These are phyloP conservation scores for Jordanella pulchra DNA, from an alignment of 2,797 vertebrate species.

Conservation along the genomic window DNA sequence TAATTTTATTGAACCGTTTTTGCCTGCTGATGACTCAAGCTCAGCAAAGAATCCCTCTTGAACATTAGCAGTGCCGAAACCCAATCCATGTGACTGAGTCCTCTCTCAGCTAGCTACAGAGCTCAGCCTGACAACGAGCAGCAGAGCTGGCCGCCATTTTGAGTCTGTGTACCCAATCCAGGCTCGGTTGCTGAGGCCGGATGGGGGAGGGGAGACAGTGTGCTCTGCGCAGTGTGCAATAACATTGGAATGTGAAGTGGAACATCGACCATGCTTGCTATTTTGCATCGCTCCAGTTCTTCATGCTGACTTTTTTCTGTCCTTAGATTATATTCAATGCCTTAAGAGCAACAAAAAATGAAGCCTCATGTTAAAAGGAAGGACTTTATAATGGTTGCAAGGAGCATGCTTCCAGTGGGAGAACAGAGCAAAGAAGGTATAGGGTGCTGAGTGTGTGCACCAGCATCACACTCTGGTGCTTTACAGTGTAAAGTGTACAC, in stretches of 20 bases:
- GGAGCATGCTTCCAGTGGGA: slow-evolving; percentile 24
- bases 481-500: slow-evolving; percentile 29
- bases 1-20: slow-evolving; percentile 4
- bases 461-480: slow-evolving; percentile 28
- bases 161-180: slow-evolving; percentile 62
- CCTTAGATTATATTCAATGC: background rate
- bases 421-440: slow-evolving; percentile 14
- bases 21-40: slow-evolving; percentile 14
- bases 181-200: slow-evolving; percentile 61
- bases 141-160: slow-evolving; percentile 76
- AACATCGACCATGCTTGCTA: slow-evolving; percentile 28
- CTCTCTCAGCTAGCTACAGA: slow-evolving; percentile 66
- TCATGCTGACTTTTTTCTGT: slow-evolving; percentile 10
- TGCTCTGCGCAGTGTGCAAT: slow-evolving; percentile 62
- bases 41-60: slow-evolving; percentile 17
- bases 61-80: slow-evolving; percentile 32
- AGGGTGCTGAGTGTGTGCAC: slow-evolving; percentile 15
- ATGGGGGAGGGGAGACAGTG: slow-evolving; percentile 55
- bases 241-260: slow-evolving; percentile 67
- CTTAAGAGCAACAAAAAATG: background rate
- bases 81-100: slow-evolving; percentile 39
- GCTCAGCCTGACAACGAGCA: slow-evolving; percentile 53
- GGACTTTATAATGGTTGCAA: slow-evolving; percentile 4
- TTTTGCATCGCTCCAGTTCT: slow-evolving; percentile 22
- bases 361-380: slow-evolving; percentile 18